These are phyloP conservation scores for Cricetomys ansorgei DNA, from an alignment of 2,113 vertebrate genomes.

Conservation along the genomic window DNA sequence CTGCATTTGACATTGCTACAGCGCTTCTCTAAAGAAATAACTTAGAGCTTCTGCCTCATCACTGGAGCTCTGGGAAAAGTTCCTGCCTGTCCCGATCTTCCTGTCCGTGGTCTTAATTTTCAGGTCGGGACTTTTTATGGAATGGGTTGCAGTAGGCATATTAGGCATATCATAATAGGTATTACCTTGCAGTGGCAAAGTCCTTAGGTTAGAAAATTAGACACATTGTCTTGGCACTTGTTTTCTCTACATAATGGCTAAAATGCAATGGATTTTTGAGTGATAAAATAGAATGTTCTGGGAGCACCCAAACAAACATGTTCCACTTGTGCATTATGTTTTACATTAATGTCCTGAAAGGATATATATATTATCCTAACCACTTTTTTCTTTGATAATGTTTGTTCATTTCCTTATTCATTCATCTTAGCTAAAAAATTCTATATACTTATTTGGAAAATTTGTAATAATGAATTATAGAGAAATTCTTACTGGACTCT, in stretches of 20 bases:
- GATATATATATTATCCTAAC: not conserved
- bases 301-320: not conserved
- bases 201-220: not conserved
- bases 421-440: not conserved
- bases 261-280: not conserved
- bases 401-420: not conserved
- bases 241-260: not conserved
- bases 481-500: not conserved
- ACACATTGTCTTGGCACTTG: not conserved
- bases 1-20: not conserved
- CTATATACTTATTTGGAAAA: not conserved
- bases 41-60: not conserved
- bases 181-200: not conserved
- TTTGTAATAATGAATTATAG: not conserved
- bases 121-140: not conserved
- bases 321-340: not conserved
- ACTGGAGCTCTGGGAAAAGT: accelerated
- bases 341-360: not conserved
- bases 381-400: not conserved
- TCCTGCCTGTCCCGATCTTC: not conserved
- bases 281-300: not conserved
- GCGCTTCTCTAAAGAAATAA: too few species aligned
- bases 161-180: not conserved
- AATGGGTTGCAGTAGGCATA: too few species aligned
- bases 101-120: accelerated